A percentile compares a stretch with the other conserved stretches of the same genome.
Conservation (phyloP, 2,888 invertebrate genomes). For the Nematopogon swammerdamellus region DNA sequence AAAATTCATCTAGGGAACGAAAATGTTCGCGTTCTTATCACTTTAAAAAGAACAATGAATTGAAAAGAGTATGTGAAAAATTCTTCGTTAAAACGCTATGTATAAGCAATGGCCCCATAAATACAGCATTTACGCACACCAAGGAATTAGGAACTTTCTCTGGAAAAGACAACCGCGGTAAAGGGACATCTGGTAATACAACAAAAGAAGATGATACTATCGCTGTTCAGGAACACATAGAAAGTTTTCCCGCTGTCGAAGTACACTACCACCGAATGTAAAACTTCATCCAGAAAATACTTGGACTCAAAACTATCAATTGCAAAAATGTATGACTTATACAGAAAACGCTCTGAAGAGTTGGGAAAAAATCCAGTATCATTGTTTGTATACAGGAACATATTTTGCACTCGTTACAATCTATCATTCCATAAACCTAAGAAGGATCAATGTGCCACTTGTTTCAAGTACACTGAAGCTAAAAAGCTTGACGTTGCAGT, state of each 20-base stretch:
- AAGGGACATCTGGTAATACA: constrained; percentile 11
- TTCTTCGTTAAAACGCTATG: constrained; percentile 10
- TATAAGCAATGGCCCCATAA: constrained; percentile 11
- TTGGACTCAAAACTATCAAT: constrained; percentile 11
- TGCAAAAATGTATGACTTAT: constrained; percentile 13
- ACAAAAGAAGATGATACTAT: constrained; percentile 8
- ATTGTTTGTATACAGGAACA: constrained; percentile 10
- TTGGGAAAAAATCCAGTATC: not conserved
- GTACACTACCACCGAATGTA: constrained; percentile 12
- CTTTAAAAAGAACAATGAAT: constrained; percentile 2
- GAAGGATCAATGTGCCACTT: not conserved
- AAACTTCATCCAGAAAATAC: constrained; percentile 11
- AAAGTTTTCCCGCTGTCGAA: constrained; percentile 13
- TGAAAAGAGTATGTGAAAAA: constrained; percentile 8
- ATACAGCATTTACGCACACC: constrained; percentile 11
- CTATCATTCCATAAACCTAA: constrained; percentile 9
- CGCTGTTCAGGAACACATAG: constrained; percentile 12
- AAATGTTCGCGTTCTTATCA: not conserved
- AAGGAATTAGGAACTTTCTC: constrained; percentile 9
- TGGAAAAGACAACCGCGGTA: constrained; percentile 11
- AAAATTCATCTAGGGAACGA: too few species aligned
- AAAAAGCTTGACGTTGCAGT: not conserved
- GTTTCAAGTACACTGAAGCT: not conserved
- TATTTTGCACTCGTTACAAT: too few species aligned
- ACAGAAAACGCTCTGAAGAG: constrained; percentile 1